Evolutionary conservation across 2,113 vertebrate species (phyloP).

Genomic region (Promerops cafer): DNA sequence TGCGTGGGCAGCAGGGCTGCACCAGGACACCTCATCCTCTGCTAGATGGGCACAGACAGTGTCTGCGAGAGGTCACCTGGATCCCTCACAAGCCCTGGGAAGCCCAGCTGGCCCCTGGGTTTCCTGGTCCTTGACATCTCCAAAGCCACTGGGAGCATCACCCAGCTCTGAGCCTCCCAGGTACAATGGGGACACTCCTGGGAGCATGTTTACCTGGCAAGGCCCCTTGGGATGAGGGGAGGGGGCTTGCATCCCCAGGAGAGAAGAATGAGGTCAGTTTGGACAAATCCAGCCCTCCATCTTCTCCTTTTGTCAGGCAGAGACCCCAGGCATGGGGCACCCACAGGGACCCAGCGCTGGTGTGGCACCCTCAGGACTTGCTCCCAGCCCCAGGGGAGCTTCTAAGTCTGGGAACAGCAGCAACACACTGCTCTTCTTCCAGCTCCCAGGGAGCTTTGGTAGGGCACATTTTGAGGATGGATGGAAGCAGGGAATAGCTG

Average conservation of each 20-base stretch:
- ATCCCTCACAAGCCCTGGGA: not conserved
- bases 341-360: not conserved
- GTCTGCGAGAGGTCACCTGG: not conserved
- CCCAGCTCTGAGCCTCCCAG: not conserved
- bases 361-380: not conserved
- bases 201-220: fast-evolving
- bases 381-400: not conserved
- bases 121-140: not conserved
- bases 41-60: not conserved
- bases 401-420: not conserved
- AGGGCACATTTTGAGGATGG: not conserved
- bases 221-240: not conserved
- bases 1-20: not conserved
- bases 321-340: not conserved
- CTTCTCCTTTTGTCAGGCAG: not conserved
- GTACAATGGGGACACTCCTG: not conserved
- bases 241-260: not conserved
- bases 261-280: not conserved
- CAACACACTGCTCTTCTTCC: not conserved
- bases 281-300: not conserved
- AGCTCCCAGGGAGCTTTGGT: not conserved
- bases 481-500: not conserved
- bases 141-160: not conserved
- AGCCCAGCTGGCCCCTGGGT: not conserved
- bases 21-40: not conserved